A percentile compares a stretch with the other conserved stretches of the same genome.
These are phyloP conservation scores for Deilephila elpenor DNA, from an alignment of 2,888 invertebrate species.

Conservation along the genomic window DNA sequence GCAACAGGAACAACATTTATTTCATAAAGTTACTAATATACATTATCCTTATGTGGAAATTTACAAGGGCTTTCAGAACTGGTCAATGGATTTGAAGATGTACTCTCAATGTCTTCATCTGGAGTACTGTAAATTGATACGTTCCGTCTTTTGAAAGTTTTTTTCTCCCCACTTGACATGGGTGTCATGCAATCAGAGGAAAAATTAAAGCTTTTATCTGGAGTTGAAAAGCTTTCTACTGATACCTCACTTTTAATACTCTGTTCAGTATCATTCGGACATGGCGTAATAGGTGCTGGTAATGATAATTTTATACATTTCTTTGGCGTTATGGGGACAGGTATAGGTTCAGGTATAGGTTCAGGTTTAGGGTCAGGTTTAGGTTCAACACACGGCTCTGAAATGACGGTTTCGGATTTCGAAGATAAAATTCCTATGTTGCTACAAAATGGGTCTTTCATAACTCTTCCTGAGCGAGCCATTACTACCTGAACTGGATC, in stretches of 20 bases:
- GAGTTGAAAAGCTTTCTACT: conserved; percentile 50
- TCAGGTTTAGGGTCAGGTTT: conserved; percentile 34
- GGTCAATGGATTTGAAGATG: conserved; percentile 51
- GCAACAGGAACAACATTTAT: neutral
- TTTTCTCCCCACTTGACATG: conserved; percentile 51
- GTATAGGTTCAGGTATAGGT: conserved; percentile 33
- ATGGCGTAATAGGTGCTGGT: conserved; percentile 73
- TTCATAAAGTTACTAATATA: conserved; percentile 45
- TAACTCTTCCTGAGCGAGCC: conserved; percentile 76
- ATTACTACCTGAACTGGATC: conserved; percentile 90
- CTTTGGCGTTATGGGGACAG: conserved; percentile 54
- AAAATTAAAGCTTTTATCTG: conserved; percentile 50
- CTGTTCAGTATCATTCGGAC: conserved; percentile 53
- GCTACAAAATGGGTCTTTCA: conserved; percentile 52
- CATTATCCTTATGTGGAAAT: conserved; percentile 43
- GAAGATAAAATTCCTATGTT: neutral
- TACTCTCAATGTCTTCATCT: conserved; percentile 60
- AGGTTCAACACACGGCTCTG: conserved; percentile 33
- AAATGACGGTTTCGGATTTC: neutral
- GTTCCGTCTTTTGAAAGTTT: conserved; percentile 76
- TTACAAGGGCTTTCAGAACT: conserved; percentile 62
- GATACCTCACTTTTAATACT: conserved; percentile 47
- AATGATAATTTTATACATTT: conserved; percentile 66
- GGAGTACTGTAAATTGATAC: conserved; percentile 71
- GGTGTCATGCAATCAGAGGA: conserved; percentile 64